Evolutionary conservation across 1,140 invertebrate species (phyloP), one percentile per base, ranked within the genome.

Genomic region (Diabrotica virgifera): DNA sequence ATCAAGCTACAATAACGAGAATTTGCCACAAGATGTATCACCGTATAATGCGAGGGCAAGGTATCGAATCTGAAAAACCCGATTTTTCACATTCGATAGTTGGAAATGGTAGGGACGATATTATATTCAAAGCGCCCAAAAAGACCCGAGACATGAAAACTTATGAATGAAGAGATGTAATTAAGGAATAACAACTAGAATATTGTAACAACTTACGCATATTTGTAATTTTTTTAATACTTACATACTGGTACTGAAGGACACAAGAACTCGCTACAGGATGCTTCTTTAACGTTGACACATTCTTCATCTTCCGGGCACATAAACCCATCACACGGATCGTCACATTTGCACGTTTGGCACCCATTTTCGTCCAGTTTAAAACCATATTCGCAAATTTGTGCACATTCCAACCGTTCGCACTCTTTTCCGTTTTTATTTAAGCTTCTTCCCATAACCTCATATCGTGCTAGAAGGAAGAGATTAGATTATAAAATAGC

Each of bases 381-480:
- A 74, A 91, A 94, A 0, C 92, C 92, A 74, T 93, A 93, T 74
- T 93, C 90, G 72, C 92, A 94, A 36, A 91, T 85, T 8, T 90
- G 88, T 0, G 90, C 88, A 72, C 91, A 94, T 24, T 88, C 84
- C 4, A 86, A 82, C 11, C 80, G 77, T 52, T 84, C 82, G 64
- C 83, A 85, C 46, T 81, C 75, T 38, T 81, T 68, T 1, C 72
- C 73, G 70, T 70, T 60, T 52, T 74, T 69, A 70, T 76, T 65
- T 75, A 87, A 73, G 58, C 81, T 85, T 69, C 80, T 70, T 54
- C 79, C 72, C 78, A 72, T 65, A 54, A 76, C 80, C 71, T 70
- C 82, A 70, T 14, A 82, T 46, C 80, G 80, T 8, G 74, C 75
- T 68, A 78, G 71, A 24, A 73, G 70, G 24, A 24, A 24, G 1